phyloP scores from a whole-genome alignment of 2,113 vertebrate species.

The Ivindomyrus marchei region DNA sequence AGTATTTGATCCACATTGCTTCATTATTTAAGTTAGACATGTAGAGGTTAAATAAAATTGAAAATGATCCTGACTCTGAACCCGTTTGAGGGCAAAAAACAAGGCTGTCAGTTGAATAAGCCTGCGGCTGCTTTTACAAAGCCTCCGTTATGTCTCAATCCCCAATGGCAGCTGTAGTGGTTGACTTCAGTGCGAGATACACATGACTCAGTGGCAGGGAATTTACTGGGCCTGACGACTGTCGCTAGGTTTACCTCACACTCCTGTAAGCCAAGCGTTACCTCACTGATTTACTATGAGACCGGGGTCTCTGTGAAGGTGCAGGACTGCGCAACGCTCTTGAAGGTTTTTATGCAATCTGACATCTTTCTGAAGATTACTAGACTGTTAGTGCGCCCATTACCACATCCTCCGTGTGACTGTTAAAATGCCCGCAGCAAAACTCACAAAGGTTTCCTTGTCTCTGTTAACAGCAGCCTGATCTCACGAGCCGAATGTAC shows the following conservation, averaged over 20 bases:
- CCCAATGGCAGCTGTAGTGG: background rate
- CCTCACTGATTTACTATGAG: slow-evolving; percentile 22
- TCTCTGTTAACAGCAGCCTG: background rate
- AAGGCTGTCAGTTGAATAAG: background rate
- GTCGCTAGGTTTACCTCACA: background rate
- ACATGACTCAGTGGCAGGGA: background rate
- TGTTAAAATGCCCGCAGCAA: background rate
- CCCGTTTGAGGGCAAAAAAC: background rate
- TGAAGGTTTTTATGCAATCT: background rate
- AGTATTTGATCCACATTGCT: background rate
- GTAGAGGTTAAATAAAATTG: background rate
- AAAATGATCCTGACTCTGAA: background rate
- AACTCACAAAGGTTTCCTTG: background rate
- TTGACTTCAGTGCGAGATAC: background rate
- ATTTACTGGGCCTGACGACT: background rate
- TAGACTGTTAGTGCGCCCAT: background rate
- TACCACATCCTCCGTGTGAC: background rate
- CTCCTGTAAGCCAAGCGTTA: slow-evolving; percentile 22
- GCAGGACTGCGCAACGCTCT: background rate
- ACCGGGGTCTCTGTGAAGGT: background rate
- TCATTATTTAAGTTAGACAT: background rate
- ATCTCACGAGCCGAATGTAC: background rate
- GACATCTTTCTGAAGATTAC: background rate
- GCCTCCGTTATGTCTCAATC: background rate
- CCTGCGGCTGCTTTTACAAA: background rate